Evolutionary conservation across 2,797 vertebrate species (phyloP).

Genomic region (Dermochelys coriacea): DNA sequence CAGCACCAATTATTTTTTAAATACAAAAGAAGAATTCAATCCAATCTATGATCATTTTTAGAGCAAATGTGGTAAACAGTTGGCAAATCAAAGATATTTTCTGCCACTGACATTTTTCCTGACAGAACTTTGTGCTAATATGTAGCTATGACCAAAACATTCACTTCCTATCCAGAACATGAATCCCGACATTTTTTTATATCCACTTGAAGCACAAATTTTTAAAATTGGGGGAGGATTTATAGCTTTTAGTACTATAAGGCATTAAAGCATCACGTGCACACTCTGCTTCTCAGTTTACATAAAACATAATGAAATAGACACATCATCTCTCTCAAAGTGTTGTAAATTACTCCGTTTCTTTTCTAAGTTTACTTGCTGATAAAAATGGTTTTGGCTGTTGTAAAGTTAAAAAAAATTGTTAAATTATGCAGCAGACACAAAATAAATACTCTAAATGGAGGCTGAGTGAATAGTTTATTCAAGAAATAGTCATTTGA

Average conservation of each 20-base stretch:
- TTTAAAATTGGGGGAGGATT: neutral
- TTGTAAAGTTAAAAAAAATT: neutral
- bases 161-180: neutral
- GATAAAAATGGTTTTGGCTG: neutral
- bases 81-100: neutral
- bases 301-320: neutral
- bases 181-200: neutral
- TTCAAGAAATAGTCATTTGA: neutral
- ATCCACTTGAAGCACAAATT: neutral
- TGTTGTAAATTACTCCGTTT: neutral
- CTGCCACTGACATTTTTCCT: fast-evolving
- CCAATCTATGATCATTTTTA: neutral
- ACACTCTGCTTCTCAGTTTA: neutral
- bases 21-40: neutral
- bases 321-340: neutral
- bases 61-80: neutral
- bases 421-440: neutral
- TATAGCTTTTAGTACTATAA: neutral
- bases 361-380: neutral
- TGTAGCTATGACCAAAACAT: neutral
- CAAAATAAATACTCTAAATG: fast-evolving
- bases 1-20: neutral
- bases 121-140: fast-evolving
- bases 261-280: neutral
- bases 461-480: neutral